phyloP scores from a whole-genome alignment of 2,113 vertebrate species.

The Amazona guildingii region DNA sequence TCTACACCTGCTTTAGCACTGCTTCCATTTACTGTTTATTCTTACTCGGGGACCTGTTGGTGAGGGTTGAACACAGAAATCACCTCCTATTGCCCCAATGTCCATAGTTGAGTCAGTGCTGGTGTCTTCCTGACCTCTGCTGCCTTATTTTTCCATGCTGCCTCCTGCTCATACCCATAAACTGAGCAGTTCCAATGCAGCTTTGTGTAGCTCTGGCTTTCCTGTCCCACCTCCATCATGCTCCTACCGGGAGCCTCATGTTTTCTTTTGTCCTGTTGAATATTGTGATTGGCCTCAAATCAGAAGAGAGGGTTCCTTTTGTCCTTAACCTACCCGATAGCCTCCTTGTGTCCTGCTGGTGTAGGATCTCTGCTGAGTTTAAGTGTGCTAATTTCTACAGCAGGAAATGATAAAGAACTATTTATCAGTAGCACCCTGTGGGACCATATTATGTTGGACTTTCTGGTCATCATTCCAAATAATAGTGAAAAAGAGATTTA shows the following conservation, averaged over 20 bases:
- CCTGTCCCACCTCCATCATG: background rate
- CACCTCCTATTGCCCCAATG: background rate
- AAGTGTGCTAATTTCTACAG: background rate
- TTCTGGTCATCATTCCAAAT: background rate
- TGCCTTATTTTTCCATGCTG: fast-evolving
- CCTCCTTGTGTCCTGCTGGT: background rate
- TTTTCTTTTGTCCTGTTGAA: background rate
- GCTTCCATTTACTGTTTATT: background rate
- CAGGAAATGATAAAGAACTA: background rate
- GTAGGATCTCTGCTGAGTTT: background rate
- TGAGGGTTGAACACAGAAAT: background rate
- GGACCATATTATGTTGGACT: background rate
- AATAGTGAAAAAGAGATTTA: background rate
- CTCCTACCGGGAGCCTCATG: fast-evolving
- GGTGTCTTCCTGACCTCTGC: fast-evolving
- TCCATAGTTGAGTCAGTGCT: background rate
- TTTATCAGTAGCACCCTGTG: background rate
- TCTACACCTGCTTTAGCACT: background rate
- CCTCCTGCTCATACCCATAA: background rate
- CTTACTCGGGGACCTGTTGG: background rate
- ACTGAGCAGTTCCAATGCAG: background rate
- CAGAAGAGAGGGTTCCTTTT: background rate
- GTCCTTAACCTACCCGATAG: background rate
- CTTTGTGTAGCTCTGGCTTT: background rate
- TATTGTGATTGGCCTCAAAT: background rate